Conservation (phyloP, 2,888 invertebrate genomes). For the Caradrina clavipalpis region DNA sequence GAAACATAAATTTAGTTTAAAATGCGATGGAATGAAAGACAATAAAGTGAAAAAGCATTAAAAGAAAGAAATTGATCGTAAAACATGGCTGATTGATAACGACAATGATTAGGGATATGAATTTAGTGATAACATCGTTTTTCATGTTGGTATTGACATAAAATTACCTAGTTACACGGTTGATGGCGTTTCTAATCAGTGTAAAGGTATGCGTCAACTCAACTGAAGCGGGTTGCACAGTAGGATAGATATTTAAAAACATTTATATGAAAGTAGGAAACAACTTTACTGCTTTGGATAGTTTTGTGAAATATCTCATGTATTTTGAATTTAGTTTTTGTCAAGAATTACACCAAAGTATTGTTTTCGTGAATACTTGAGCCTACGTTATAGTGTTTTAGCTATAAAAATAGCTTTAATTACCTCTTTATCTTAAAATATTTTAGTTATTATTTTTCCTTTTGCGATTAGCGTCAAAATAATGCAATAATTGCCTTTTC, state of each 20-base stretch:
- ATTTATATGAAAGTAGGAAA: neutral
- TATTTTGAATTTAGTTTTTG: neutral
- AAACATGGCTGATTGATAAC: constrained; percentile 54
- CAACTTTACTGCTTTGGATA: neutral
- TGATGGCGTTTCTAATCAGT: constrained; percentile 42
- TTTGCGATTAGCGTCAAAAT: constrained; percentile 3
- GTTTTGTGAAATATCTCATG: neutral
- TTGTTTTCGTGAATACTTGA: neutral
- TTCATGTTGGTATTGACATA: constrained; percentile 41
- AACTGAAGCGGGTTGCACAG: constrained; percentile 14
- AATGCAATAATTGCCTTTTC: neutral
- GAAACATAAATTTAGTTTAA: constrained; percentile 53
- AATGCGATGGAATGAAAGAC: constrained; percentile 43
- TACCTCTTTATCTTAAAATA: neutral
- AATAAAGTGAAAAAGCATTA: constrained; percentile 53
- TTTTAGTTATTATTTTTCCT: neutral
- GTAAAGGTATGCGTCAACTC: constrained; percentile 33
- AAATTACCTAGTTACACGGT: constrained; percentile 38
- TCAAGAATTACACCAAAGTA: too few species aligned
- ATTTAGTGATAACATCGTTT: constrained; percentile 57
- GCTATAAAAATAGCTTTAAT: neutral
- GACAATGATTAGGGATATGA: constrained; percentile 52
- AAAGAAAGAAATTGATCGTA: constrained; percentile 61
- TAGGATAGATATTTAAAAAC: neutral
- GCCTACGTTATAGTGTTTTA: neutral